phyloP scores from a whole-genome alignment of 2,113 vertebrate genomes.

The Petrocephalus zakoni region DNA sequence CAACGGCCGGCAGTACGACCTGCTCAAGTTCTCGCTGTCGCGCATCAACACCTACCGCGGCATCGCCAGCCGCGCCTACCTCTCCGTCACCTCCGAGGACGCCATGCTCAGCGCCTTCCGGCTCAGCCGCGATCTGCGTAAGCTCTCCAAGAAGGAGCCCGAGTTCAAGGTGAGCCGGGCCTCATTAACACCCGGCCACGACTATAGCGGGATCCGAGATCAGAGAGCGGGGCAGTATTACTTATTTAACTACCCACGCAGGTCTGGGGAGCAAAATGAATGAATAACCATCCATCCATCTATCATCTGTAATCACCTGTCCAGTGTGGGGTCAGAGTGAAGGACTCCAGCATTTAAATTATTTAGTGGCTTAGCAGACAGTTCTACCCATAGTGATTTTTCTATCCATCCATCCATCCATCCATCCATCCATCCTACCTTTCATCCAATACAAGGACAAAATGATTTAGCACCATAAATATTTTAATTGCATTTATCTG shows the following conservation, averaged over 20 bases:
- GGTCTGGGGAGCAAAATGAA: neutral
- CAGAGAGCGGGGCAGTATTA: neutral
- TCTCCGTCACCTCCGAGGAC: conserved; percentile 75
- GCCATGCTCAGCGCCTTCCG: conserved; percentile 79
- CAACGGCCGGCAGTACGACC: conserved; percentile 76
- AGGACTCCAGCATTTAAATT: neutral
- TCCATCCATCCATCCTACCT: neutral
- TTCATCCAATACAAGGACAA: neutral
- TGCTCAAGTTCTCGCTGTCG: conserved; percentile 84
- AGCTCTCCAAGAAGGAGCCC: conserved; percentile 77
- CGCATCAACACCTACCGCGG: conserved; percentile 86
- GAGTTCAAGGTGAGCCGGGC: conserved; percentile 75
- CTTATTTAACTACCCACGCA: neutral
- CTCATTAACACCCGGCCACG: neutral
- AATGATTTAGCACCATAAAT: neutral
- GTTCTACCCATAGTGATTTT: neutral
- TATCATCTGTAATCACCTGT: neutral
- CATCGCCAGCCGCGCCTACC: conserved; percentile 78
- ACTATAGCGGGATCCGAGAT: neutral
- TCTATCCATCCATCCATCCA: neutral
- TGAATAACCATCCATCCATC: neutral
- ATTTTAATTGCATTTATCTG: neutral
- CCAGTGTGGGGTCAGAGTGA: neutral
- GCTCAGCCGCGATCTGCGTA: conserved; percentile 75
- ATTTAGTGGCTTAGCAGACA: neutral